A percentile compares a stretch with the other conserved stretches of the same genome.
phyloP scores from a whole-genome alignment of 2,113 vertebrate genomes.

The Capreolus pygargus region DNA sequence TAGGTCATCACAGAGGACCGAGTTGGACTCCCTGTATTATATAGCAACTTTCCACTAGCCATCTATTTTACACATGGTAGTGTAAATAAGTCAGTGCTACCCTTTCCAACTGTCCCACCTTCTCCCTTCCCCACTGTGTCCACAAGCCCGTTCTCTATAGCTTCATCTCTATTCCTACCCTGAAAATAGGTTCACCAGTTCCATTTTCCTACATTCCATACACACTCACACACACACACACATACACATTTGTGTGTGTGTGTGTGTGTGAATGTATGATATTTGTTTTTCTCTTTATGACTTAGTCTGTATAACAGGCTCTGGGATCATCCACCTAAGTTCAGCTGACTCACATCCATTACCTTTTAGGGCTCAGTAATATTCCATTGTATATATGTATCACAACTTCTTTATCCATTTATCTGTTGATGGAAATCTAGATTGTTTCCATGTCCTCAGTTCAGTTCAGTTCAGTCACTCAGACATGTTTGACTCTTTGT shows the following conservation, averaged over 20 bases:
- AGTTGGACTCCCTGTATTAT: neutral
- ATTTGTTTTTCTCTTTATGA: neutral
- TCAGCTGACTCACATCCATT: neutral
- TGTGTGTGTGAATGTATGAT: neutral
- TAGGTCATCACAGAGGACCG: neutral
- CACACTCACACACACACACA: too few relatives aligned
- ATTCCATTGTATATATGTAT: neutral
- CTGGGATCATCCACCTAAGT: neutral
- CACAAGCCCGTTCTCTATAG: neutral
- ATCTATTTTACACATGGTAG: neutral
- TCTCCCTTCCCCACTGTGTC: neutral
- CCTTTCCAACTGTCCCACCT: neutral
- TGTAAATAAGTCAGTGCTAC: neutral
- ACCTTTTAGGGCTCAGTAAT: neutral
- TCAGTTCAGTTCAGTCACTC: neutral
- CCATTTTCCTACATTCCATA: neutral
- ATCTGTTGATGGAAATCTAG: neutral
- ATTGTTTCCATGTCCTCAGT: neutral
- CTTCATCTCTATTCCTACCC: neutral
- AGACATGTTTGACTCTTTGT: neutral
- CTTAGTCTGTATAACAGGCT: neutral
- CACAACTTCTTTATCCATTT: neutral
- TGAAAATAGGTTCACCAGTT: neutral
- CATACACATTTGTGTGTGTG: neutral
- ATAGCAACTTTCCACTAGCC: neutral